Conservation (phyloP, 2,888 invertebrate genomes). For the Stictocephala bisonia region DNA sequence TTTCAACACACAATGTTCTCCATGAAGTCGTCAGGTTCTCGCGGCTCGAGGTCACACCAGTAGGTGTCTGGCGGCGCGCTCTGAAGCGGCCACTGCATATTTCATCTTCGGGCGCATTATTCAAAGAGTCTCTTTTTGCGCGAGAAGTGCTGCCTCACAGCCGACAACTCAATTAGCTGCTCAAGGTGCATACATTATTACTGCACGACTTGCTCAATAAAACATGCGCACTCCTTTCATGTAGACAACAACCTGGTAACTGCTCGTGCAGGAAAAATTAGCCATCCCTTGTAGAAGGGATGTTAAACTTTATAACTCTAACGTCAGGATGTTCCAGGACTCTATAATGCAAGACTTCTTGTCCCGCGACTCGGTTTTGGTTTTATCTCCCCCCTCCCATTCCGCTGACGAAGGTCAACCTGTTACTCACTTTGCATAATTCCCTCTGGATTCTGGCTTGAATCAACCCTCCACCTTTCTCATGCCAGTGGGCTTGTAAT, state of each 20-base stretch:
- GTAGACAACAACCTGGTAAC: constrained; percentile 31
- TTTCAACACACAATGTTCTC: no score
- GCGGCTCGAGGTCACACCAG: background rate
- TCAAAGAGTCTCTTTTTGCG: constrained; percentile 50
- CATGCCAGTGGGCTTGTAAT: no score
- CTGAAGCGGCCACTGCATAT: constrained; percentile 49
- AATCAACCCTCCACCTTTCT: constrained; percentile 27
- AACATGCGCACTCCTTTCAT: constrained; percentile 37
- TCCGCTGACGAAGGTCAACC: constrained; percentile 34
- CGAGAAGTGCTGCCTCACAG: constrained; percentile 47
- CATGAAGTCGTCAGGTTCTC: no score
- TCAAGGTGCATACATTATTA: constrained; percentile 53
- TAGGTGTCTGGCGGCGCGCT: constrained; percentile 18
- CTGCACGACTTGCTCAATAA: constrained; percentile 29
- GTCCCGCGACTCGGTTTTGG: background rate
- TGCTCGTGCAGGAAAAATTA: constrained; percentile 44
- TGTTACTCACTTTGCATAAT: constrained; percentile 30
- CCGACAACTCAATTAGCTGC: constrained; percentile 54
- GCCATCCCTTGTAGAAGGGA: constrained; percentile 20
- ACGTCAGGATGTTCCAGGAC: constrained; percentile 1
- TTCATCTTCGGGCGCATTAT: constrained; percentile 52
- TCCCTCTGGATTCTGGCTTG: background rate
- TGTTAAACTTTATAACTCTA: constrained; percentile 41
- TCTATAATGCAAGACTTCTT: constrained; percentile 24
- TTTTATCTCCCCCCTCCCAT: constrained; percentile 2